phyloP scores from a whole-genome alignment of 2,888 invertebrate genomes.

The Andrena hattorfiana region DNA sequence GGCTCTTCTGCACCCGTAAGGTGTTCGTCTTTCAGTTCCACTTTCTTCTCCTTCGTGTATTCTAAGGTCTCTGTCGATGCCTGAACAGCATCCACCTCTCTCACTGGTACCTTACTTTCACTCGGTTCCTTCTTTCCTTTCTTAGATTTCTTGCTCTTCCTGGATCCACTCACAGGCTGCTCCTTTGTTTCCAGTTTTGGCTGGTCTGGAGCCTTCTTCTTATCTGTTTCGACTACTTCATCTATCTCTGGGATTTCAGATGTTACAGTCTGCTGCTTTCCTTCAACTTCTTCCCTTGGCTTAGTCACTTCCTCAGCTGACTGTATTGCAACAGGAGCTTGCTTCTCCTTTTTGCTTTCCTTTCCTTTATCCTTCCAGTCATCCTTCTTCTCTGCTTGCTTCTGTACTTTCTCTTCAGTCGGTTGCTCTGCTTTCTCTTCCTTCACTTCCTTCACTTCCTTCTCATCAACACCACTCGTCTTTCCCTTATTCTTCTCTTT shows the following conservation, averaged over 20 bases:
- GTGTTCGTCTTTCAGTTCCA: constrained; percentile 66
- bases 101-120: constrained; percentile 12
- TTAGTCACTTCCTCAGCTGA: constrained; percentile 48
- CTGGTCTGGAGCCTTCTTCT: constrained; percentile 3
- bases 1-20: not conserved
- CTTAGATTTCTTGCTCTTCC: constrained; percentile 60
- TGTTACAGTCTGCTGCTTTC: not conserved
- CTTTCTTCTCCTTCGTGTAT: constrained; percentile 80
- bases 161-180: constrained; percentile 26
- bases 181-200: constrained; percentile 20
- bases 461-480: not conserved
- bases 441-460: not conserved
- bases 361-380: constrained; percentile 31
- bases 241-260: constrained; percentile 41
- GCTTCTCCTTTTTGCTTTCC: constrained; percentile 5
- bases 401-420: constrained; percentile 31
- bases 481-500: constrained; percentile 42
- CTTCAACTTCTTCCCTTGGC: not conserved
- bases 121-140: constrained; percentile 37
- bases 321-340: constrained; percentile 6
- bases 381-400: constrained; percentile 32
- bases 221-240: constrained; percentile 48
- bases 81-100: constrained; percentile 76
- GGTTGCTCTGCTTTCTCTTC: not conserved
- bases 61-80: too few species aligned